Conservation (phyloP, 2,797 vertebrate species). For the Oreochromis mossambicus region DNA sequence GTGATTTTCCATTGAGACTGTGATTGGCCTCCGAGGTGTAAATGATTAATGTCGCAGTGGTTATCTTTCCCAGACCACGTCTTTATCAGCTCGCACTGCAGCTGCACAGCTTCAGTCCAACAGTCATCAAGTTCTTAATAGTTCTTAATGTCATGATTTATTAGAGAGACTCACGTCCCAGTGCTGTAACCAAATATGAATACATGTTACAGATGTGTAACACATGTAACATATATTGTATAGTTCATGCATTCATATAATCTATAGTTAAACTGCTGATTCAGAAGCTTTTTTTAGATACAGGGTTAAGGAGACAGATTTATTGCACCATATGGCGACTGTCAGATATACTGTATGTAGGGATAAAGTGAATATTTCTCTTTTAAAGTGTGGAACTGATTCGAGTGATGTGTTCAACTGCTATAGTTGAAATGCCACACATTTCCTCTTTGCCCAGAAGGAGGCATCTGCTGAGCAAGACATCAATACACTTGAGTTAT, state of each 20-base stretch:
- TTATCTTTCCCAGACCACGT: conserved; percentile 21
- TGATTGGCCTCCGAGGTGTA: conserved; percentile 18
- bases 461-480: background rate
- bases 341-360: background rate
- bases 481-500: conserved; percentile 7
- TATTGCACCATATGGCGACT: background rate
- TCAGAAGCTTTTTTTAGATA: background rate
- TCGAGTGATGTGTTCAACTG: background rate
- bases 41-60: conserved; percentile 24
- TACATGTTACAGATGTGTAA: background rate
- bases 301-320: background rate
- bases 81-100: conserved; percentile 27
- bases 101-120: background rate
- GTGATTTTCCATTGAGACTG: conserved; percentile 19
- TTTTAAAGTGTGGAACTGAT: background rate
- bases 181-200: background rate
- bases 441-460: background rate
- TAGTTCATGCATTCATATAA: background rate
- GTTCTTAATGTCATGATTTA: background rate
- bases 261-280: background rate
- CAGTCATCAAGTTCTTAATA: background rate
- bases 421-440: conserved; percentile 10
- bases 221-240: background rate
- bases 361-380: background rate
- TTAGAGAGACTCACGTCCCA: background rate